Evolutionary conservation across 1,140 invertebrate species (phyloP).

Genomic region (Monomorium pharaonis): DNA sequence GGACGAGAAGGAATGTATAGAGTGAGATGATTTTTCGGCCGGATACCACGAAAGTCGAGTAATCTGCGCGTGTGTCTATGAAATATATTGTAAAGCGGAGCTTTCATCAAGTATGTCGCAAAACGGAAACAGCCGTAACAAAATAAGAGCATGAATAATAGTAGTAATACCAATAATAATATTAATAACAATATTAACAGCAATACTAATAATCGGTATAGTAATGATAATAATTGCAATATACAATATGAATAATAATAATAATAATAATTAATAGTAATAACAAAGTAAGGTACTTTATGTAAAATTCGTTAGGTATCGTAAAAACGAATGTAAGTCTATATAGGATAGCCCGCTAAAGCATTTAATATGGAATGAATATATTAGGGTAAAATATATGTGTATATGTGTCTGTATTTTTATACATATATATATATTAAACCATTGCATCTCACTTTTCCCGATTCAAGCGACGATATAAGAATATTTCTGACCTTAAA

Average conservation of each 20-base stretch:
- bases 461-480: slow-evolving; percentile 44
- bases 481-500: slow-evolving; percentile 28
- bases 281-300: slow-evolving; percentile 82
- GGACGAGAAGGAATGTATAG: background rate
- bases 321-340: slow-evolving; percentile 78
- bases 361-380: slow-evolving; percentile 84
- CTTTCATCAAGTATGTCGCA: background rate
- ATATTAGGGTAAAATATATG: slow-evolving; percentile 84
- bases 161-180: slow-evolving; percentile 55
- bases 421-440: slow-evolving; percentile 63
- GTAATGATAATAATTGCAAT: slow-evolving; percentile 70
- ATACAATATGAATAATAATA: slow-evolving; percentile 58
- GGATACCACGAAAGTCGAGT: background rate
- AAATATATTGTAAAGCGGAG: slow-evolving; percentile 35
- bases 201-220: slow-evolving; percentile 61
- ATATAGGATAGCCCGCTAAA: slow-evolving; percentile 82
- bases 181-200: slow-evolving; percentile 61
- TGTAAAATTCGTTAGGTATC: slow-evolving; percentile 81
- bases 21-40: background rate
- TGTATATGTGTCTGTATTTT: slow-evolving; percentile 68
- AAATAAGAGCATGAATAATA: slow-evolving; percentile 49
- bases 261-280: slow-evolving; percentile 72
- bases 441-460: slow-evolving; percentile 66
- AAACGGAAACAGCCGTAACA: slow-evolving; percentile 28
- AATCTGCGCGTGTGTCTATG: background rate